phyloP scores from a whole-genome alignment of 2,797 vertebrate genomes.

The Rhynchonycteris naso region DNA sequence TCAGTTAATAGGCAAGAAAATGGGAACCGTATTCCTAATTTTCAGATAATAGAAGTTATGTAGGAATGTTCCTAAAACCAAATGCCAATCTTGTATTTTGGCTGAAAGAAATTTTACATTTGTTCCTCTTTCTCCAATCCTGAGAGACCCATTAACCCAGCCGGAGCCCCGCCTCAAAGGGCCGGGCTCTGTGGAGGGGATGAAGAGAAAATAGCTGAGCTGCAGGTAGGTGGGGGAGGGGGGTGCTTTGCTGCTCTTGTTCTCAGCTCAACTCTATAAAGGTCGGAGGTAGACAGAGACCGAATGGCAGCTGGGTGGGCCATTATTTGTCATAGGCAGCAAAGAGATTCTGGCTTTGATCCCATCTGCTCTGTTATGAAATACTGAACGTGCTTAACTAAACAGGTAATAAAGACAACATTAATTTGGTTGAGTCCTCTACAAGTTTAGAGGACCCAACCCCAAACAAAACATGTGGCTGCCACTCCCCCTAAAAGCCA shows the following conservation, averaged over 20 bases:
- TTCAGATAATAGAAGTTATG: background rate
- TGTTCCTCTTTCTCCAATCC: background rate
- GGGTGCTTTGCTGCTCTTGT: background rate
- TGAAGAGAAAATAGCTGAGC: background rate
- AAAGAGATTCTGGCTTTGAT: background rate
- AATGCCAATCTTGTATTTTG: background rate
- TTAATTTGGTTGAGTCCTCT: background rate
- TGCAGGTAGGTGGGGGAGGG: background rate
- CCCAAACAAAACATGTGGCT: slow-evolving; percentile 5
- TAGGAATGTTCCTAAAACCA: background rate
- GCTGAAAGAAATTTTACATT: background rate
- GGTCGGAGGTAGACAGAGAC: background rate
- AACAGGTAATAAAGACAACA: background rate
- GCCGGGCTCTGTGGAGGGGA: background rate
- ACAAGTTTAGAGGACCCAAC: background rate
- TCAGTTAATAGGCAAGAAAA: background rate
- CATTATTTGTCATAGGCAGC: background rate
- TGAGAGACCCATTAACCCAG: background rate
- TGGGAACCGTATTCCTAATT: background rate
- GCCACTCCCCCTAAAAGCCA: background rate
- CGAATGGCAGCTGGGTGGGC: fast-evolving
- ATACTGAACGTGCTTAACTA: background rate
- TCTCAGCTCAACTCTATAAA: background rate
- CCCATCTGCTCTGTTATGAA: background rate
- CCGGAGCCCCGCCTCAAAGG: background rate